Evolutionary conservation across 35 echinoderm and acorn worm species (phyloP), one percentile per base, ranked within the genome.

Genomic region (Heliocidaris tuberculata): DNA sequence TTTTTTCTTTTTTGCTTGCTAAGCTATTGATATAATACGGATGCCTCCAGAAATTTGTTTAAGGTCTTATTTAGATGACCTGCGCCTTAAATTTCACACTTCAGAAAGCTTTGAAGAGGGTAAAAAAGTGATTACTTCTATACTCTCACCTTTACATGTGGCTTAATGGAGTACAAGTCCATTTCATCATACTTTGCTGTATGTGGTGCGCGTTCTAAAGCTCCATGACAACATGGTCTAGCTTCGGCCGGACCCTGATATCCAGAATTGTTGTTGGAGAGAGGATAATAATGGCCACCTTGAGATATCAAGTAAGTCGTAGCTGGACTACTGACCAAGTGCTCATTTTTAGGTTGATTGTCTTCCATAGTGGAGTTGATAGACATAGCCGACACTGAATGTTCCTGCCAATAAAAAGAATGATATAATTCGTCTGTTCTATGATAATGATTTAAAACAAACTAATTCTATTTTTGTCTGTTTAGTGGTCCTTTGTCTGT

Each of bases 101-200:
- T 42, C 35, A 42, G 35, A 42, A 42, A 42, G 35, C 35, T 42
- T 42, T 42, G 35, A 42, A 42, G 35, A 42, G 35, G 35, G 35
- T n/a, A n/a, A n/a, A 42, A 42, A 42, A 3, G 0, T 42, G 35
- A 42, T 42, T 42, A n/a, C n/a, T n/a, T n/a, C n/a, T n/a, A n/a
- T 42, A 42, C n/a, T 29, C 86, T 89, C 31, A 89, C 86, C 24
- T 89, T 89, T 30, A 89, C 86, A 89, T 89, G 13, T 15, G 86
- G 86, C 31, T 35, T 89, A 13, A 89, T 15, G 21, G 86, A 89
- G 24, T 13, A 89, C 86, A 89, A 35, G 32, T 89, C 86, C 86
- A 35, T 89, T 1, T 89, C 86, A 32, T 89, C 86, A 89, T 30
- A 89, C 31, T 89, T 32, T 13, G 86, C 86, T 13, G 86, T 89